Base-by-base conservation (phyloP, 1,140 invertebrate species). In the Dendrolimus punctatus region DNA sequence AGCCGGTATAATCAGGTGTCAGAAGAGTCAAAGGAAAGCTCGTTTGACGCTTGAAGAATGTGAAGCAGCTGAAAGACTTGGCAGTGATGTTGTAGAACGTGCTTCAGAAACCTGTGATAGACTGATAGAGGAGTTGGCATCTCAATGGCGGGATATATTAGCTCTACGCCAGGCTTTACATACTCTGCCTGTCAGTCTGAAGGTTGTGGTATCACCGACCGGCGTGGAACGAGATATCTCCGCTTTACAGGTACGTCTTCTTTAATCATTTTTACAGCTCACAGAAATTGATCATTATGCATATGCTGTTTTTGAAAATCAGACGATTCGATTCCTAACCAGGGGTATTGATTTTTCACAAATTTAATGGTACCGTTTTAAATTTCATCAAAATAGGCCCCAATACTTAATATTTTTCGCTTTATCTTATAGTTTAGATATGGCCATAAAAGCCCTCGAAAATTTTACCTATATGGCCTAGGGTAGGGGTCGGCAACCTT, bases 111-210 rank as follows among this genome's bases (percentile, higher is more conserved):
- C 91, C 23, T 94, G 93, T 60, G 89, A 92, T 59, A 81, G 84
- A 9, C 88, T 93, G 0, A 87, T 90, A 1, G 90, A 92, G 56
- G 92, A 94, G 47, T 71, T 95, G 5, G 85, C 88, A 0, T 68
- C 86, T 4, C 87, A 93, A 44, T 95, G 94, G 93, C 90, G 93
- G 64, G 93, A 95, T 57, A 89, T 95, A 2, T 91, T 95, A 89
- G 87, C 87, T 3, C 73, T 94, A 5, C 87, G 94, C 41, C 93
- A 95, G 75, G 81, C 93, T 9, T 76, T 95, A 6, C 93, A 95
- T 55, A 94, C 92, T 0, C 75, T 95, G 9, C 94, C 94, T 1
- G 92, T 90, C 54, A 89, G 92, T 39, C 85, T 94, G 40, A 89
- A 92, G 39, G 89, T 94, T 6, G 91, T 92, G 0, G 91, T 95